Evolutionary conservation across 2,797 vertebrate species (phyloP).

Genomic region (Gastrophryne carolinensis): DNA sequence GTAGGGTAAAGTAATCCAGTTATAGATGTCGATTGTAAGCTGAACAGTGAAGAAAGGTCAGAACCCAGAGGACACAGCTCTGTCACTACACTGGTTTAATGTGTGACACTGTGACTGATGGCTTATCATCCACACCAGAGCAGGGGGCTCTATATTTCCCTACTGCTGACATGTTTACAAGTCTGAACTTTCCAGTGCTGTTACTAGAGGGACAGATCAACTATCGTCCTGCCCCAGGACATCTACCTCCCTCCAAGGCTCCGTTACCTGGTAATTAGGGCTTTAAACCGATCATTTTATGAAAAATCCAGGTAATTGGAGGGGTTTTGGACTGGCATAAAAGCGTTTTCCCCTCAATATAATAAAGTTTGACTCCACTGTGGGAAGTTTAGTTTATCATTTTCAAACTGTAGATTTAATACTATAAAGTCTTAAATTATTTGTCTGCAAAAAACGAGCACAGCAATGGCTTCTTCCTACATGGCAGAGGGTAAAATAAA

Average conservation of each 20-base stretch:
- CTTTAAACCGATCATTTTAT: conserved; percentile 22
- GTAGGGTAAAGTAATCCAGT: neutral
- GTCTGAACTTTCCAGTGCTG: conserved; percentile 43
- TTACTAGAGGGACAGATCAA: conserved; percentile 46
- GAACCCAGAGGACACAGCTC: conserved; percentile 15
- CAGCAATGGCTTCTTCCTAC: no score
- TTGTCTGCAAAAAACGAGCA: no score
- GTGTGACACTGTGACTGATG: conserved; percentile 40
- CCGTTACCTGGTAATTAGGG: conserved; percentile 25
- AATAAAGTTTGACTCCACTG: neutral
- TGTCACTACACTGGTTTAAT: conserved; percentile 20
- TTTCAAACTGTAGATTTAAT: no score
- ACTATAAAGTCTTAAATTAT: no score
- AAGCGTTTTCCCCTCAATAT: neutral
- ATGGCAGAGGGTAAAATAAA: no score
- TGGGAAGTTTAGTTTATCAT: no score
- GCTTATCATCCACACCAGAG: conserved; percentile 32
- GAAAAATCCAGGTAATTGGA: conserved; percentile 8
- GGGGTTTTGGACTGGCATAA: neutral
- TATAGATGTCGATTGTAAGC: neutral
- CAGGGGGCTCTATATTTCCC: conserved; percentile 26
- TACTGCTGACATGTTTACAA: conserved; percentile 49
- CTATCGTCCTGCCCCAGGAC: conserved; percentile 37
- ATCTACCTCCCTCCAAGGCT: conserved; percentile 29
- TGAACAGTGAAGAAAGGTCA: conserved; percentile 3